Base-by-base conservation (phyloP, 1,140 invertebrate species). In the Papilio aristodemus region DNA sequence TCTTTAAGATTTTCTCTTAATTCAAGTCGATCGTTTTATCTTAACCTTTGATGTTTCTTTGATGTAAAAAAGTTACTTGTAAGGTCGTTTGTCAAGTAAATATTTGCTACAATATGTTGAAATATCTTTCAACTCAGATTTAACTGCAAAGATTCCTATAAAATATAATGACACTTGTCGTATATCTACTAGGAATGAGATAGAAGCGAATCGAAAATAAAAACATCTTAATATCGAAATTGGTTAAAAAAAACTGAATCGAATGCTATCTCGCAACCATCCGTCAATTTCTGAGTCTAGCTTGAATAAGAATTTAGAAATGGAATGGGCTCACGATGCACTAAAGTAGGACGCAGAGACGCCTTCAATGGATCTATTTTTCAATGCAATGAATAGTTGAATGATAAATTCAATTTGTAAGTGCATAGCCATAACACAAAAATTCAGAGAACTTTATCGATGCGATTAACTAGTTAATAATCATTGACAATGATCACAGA, bases 171-270 rank as follows among this genome's bases (percentile, higher is more conserved):
- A 6, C 27, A 6, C 6, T 32, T 32, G 2, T 32, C n/a, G 27
- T 6, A 3, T 32, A 32, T n/a, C 2, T 50, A 54, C 46, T 13
- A 32, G 27, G 19, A 25, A 17, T 50, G 1, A 5, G 46, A 22
- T 46, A 19, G 14, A 11, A 25, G 17, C 7, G 43, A 22, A 50
- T 50, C 10, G 9, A 19, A 46, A 46, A 54, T 10, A 22, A 19
- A 22, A 22, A 22, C 17, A 50, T 54, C 17, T 17, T 11, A 54
- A 54, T 54, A 50, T 54, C 46, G 46, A 25, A 54, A 54, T 54
- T 54, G 46, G 46, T 54, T 4, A 54, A 17, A 62, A n/a, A 62
- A 62, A 58, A 58, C 57, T 7, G 57, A 58, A 32, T 58, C n/a
- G 57, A 32, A 14, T 32, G 6, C 54, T 32, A 58, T 36, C 57